Percentiles rank a stretch among this genome's conserved stretches.
Conservation (phyloP, 2,888 invertebrate genomes). For the Plagodis dolabraria region DNA sequence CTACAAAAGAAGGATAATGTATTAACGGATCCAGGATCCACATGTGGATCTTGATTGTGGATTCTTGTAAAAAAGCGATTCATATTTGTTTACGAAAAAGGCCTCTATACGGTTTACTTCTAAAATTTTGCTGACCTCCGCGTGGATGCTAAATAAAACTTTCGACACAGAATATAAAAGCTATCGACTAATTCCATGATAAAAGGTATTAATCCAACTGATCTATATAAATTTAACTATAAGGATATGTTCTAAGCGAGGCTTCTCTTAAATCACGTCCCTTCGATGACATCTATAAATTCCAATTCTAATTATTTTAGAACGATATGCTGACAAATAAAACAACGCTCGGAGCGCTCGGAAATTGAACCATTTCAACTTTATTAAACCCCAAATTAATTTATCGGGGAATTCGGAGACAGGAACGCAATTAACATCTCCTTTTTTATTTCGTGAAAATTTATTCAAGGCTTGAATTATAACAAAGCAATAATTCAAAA, state of each 20-base stretch:
- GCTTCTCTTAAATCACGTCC: slow-evolving; percentile 63
- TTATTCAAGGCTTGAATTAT: slow-evolving; percentile 40
- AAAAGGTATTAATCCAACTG: slow-evolving; percentile 39
- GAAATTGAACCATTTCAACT: slow-evolving; percentile 69
- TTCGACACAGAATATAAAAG: too few species aligned
- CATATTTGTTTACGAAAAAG: too few species aligned
- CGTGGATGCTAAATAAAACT: too few species aligned
- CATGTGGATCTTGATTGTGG: too few species aligned
- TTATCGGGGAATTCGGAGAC: slow-evolving; percentile 50
- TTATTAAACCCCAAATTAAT: slow-evolving; percentile 66
- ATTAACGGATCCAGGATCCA: too few species aligned
- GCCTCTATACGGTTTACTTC: too few species aligned
- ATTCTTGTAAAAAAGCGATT: too few species aligned
- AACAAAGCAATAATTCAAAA: slow-evolving; percentile 47
- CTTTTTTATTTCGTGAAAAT: slow-evolving; percentile 41
- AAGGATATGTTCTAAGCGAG: slow-evolving; percentile 49
- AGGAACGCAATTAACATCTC: slow-evolving; percentile 54
- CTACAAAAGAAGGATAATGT: too few species aligned
- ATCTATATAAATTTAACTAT: slow-evolving; percentile 63
- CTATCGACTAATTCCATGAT: slow-evolving; percentile 2
- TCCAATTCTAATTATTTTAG: slow-evolving; percentile 75
- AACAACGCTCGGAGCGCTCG: slow-evolving; percentile 65
- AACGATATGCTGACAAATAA: slow-evolving; percentile 74
- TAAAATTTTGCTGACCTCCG: too few species aligned
- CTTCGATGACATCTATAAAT: slow-evolving; percentile 78